These are phyloP conservation scores for Echinometra lucunter DNA, from an alignment of 53 echinoderm and acorn worm genomes.

Conservation along the genomic window DNA sequence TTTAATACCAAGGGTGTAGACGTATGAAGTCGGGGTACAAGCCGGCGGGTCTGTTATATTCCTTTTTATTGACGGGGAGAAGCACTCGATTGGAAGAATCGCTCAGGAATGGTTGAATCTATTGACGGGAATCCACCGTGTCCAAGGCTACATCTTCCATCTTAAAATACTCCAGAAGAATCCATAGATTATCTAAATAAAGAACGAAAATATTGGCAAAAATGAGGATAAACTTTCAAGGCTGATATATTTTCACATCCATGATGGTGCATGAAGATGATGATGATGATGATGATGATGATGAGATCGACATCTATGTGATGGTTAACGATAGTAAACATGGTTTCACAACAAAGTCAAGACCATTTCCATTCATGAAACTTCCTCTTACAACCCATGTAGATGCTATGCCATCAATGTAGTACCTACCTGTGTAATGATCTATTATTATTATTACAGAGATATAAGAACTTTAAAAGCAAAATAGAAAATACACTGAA, in stretches of 20 bases:
- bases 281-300: too few species aligned
- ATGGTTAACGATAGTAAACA: too few species aligned
- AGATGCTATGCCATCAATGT: neutral
- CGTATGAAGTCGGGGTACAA: constrained; percentile 16
- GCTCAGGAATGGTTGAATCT: constrained; percentile 25
- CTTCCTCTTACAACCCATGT: neutral
- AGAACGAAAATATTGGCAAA: constrained; percentile 4
- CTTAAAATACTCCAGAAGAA: neutral
- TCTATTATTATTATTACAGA: neutral
- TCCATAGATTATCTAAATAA: neutral
- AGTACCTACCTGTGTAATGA: neutral
- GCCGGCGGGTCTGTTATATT: neutral
- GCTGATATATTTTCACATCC: too few species aligned
- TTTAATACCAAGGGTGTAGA: constrained; percentile 33
- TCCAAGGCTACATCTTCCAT: constrained; percentile 2
- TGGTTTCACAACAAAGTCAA: neutral
- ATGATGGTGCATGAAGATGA: too few species aligned
- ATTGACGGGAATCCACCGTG: neutral
- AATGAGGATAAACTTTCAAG: neutral
- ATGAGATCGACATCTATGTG: too few species aligned
- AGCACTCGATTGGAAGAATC: constrained; percentile 25
- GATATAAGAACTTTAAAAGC: neutral
- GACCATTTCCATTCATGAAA: neutral
- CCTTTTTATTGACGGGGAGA: neutral
- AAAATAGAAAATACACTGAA: too few species aligned